A percentile compares a stretch with the other conserved stretches of the same genome.
Conservation (phyloP, 2,113 vertebrate genomes). For the Dermatemys mawii region DNA sequence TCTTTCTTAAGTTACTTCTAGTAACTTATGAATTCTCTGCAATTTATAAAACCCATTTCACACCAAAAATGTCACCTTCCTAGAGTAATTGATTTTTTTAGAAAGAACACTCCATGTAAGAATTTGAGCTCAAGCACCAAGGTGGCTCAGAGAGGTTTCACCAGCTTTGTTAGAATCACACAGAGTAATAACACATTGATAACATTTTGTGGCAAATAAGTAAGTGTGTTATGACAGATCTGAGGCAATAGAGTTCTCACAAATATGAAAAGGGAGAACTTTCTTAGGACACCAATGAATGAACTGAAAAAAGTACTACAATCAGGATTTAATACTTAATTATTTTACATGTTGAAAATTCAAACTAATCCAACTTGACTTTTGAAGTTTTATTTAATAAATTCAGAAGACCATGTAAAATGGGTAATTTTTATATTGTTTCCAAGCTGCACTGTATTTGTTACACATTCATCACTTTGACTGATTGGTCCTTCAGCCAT, state of each 20-base stretch:
- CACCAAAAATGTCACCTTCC: slow-evolving; percentile 8
- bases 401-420: slow-evolving; percentile 30
- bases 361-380: slow-evolving; percentile 14
- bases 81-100: neutral
- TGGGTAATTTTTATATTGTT: slow-evolving; percentile 21
- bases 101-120: neutral
- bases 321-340: slow-evolving; percentile 13
- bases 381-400: slow-evolving; percentile 36
- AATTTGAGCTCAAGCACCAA: slow-evolving; percentile 9
- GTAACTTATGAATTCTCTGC: slow-evolving; percentile 58
- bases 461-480: slow-evolving; percentile 8
- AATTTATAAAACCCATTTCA: neutral
- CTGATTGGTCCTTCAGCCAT: no score
- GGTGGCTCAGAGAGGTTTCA: neutral
- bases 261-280: slow-evolving; percentile 52
- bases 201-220: neutral
- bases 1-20: slow-evolving; percentile 63
- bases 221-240: slow-evolving; percentile 26
- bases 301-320: slow-evolving; percentile 22
- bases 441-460: slow-evolving; percentile 35
- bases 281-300: slow-evolving; percentile 17
- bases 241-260: slow-evolving; percentile 13
- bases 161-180: slow-evolving; percentile 1
- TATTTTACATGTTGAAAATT: neutral
- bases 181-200: neutral